Evolutionary conservation across 2,888 invertebrate genomes (phyloP), one percentile per base, ranked within the genome.

Genomic region (Steinernema carpocapsae): DNA sequence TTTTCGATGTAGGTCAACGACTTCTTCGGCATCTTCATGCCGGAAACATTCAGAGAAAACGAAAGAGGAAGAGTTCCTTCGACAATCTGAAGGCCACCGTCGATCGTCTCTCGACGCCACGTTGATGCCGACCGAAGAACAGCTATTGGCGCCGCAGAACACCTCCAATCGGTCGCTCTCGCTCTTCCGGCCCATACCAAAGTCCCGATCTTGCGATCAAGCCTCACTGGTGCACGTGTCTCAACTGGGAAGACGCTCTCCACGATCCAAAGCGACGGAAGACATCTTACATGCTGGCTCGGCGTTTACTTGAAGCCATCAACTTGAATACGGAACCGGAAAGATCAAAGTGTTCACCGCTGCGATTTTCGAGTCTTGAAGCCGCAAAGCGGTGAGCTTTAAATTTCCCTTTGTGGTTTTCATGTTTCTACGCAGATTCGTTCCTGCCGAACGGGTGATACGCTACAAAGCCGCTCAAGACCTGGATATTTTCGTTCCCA

Each of bases 191-290:
- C 78, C 78, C 26, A 80, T 84, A 70, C 82, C 84, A 0, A 64
- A 48, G 4, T 71, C 75, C 6, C 70, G 85, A 71, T 82, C 79
- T 0, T 85, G 85, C 71, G 79, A 76, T 14, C 77, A 83, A 94
- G 87, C 92, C 95, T 0, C 96, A 97, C 88, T 97, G 96, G 96
- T 97, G 97, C 88, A 92, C 94, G 0, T 97, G 97, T 87, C 90
- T 95, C 0, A 91, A 91, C n/a, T 96, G 95, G 95, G 88, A 91
- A 78, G 90, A 91, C 73, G 82, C 84, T 0, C 73, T 78, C 77
- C 64, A 64, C n/a, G 59, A 51, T 24, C 26, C 46, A 37, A 43
- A 48, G 17, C 32, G 37, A 14, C 22, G 72, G 14, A 46, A 76
- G 10, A 46, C 74, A 7, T 79, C 80, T 7, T 45, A 64, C 12